Conservation (phyloP, 2,113 vertebrate species). For the Corvus hawaiiensis region DNA sequence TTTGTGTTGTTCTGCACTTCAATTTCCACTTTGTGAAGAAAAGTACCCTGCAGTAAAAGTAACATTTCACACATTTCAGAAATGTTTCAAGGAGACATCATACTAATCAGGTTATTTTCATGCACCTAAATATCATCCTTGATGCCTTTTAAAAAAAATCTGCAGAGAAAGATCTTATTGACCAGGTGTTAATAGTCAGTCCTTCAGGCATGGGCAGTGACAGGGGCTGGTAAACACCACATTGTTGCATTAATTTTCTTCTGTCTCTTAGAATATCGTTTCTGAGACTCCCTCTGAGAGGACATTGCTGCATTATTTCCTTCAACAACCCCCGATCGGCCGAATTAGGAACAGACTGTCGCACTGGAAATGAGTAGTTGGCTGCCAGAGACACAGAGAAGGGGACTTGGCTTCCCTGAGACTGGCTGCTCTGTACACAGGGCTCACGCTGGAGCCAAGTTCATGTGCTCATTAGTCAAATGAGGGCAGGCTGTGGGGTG, state of each 20-base stretch:
- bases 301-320: neutral
- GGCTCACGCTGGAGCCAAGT: neutral
- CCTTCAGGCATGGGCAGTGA: conserved; percentile 25
- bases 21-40: conserved; percentile 57
- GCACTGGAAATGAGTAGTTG: neutral
- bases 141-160: neutral
- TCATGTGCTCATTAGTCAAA: fast-evolving
- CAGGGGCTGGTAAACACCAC: neutral
- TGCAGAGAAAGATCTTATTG: neutral
- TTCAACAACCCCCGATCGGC: neutral
- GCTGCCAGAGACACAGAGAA: neutral
- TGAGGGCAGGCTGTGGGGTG: neutral
- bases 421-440: fast-evolving
- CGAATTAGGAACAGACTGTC: neutral
- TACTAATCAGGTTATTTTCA: conserved; percentile 13
- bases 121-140: neutral
- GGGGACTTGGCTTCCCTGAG: neutral
- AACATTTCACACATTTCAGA: neutral
- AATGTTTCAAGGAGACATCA: conserved; percentile 32
- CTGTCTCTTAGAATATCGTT: neutral
- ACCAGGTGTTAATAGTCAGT: conserved; percentile 26
- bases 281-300: neutral
- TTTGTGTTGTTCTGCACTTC: conserved; percentile 68
- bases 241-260: neutral
- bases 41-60: conserved; percentile 46